Evolutionary conservation across 2,888 invertebrate species (phyloP).

Genomic region (Panopea generosa): DNA sequence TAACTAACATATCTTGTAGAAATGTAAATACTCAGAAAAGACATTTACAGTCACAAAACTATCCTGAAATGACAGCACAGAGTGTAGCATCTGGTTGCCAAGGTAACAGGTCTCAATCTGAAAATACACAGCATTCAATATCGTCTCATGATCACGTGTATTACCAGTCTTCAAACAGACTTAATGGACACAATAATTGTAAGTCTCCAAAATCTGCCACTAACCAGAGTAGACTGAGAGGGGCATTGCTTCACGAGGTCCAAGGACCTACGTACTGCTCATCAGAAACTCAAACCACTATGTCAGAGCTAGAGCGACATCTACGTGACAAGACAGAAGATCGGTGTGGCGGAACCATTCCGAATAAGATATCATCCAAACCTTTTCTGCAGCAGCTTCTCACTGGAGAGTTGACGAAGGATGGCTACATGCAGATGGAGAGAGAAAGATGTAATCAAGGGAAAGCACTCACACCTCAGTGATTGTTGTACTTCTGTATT

Average conservation of each 20-base stretch:
- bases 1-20: too few species aligned
- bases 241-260: not conserved
- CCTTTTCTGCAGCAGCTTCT: slow-evolving; percentile 53
- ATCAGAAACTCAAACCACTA: slow-evolving; percentile 43
- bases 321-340: slow-evolving; percentile 15
- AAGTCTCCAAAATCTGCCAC: slow-evolving; percentile 21
- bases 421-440: slow-evolving; percentile 59
- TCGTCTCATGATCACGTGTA: slow-evolving; percentile 42
- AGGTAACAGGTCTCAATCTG: not conserved
- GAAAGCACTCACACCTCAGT: not conserved
- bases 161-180: slow-evolving; percentile 19
- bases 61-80: not conserved
- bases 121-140: not conserved
- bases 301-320: slow-evolving; percentile 46
- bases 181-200: slow-evolving; percentile 18
- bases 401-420: slow-evolving; percentile 60
- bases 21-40: too few species aligned
- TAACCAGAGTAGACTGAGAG: too few species aligned
- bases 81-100: slow-evolving; percentile 11
- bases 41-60: too few species aligned
- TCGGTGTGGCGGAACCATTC: not conserved
- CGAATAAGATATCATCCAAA: slow-evolving; percentile 1
- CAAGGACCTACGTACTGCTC: slow-evolving; percentile 1
- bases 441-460: slow-evolving; percentile 18
- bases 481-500: too few species aligned